Base-by-base conservation (phyloP, 2,797 vertebrate species). In the Microctenopoma lineatum region DNA sequence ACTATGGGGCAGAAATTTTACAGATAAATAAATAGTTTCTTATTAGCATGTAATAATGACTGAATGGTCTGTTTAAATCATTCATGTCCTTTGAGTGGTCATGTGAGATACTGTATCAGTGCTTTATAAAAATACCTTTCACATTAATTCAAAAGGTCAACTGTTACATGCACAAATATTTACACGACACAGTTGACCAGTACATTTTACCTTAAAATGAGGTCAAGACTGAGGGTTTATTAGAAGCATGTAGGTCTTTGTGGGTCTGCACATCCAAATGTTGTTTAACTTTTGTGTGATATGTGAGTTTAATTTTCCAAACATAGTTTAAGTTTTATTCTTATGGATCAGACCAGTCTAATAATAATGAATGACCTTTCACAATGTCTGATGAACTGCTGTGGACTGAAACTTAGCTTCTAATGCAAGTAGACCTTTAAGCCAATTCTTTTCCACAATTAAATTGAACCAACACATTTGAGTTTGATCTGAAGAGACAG, bases 401-500 rank as follows among this genome's bases (percentile, higher is more conserved):
- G n/a, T 34, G 11, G 32, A 21, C 50, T 71, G 42, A 5, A 68
- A 15, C 36, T 52, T 51, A 27, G 58, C 27, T 21, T 39, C 14
- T 16, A 7, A 7, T 61, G 1, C 44, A 7, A 14, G 7, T 2
- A 59, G 36, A 39, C 36, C 51, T 64, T 29, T 62, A 70, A 54
- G 25, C 8, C 58, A 50, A 67, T 45, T 38, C 27, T 64, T 67
- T 61, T 60, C 38, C 60, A 29, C 54, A 60, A 68, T 57, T 66
- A 52, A 80, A 6, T 78, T 67, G 74, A 80, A 81, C 26, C 41
- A 50, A 21, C 26, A 26, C 3, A 26, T 58, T 51, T 84, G 83
- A 90, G 75, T 72, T 73, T 87, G 65, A 91, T 79, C 12, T 41
- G 44, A 64, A 68, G 68, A 75, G 88, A 89, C 84, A 75, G 27